phyloP scores from a whole-genome alignment of 1,140 invertebrate species.

The Atopsyche davidsoni region DNA sequence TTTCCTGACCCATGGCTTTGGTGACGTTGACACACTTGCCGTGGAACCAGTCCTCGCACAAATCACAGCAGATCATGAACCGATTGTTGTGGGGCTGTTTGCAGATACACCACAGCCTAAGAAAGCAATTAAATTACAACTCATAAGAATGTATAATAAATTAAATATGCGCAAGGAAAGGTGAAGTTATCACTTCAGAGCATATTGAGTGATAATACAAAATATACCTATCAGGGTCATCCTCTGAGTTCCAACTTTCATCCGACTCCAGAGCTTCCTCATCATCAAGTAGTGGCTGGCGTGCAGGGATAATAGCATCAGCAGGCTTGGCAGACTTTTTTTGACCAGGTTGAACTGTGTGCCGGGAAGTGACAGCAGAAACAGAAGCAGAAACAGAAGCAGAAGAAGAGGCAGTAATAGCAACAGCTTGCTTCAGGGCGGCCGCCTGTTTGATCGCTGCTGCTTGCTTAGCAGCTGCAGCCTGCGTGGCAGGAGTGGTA shows the following conservation, averaged over 20 bases:
- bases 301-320: too few species aligned
- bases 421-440: not conserved
- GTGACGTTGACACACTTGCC: slow-evolving; percentile 93
- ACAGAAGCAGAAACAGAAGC: too few species aligned
- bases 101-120: slow-evolving; percentile 89
- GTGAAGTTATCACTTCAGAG: too few species aligned
- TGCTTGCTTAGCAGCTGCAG: slow-evolving; percentile 1
- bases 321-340: too few species aligned
- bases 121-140: slow-evolving; percentile 11
- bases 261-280: slow-evolving; percentile 58
- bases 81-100: slow-evolving; percentile 91
- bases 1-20: slow-evolving; percentile 81
- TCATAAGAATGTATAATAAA: not conserved
- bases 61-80: slow-evolving; percentile 97
- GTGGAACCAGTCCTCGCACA: slow-evolving; percentile 96
- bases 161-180: not conserved
- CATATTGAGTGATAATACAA: too few species aligned
- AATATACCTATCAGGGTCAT: slow-evolving; percentile 78
- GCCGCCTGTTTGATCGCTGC: not conserved
- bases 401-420: too few species aligned
- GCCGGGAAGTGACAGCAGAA: too few species aligned
- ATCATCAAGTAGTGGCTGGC: too few species aligned
- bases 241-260: slow-evolving; percentile 71
- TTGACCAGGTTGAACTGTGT: too few species aligned
- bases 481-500: slow-evolving; percentile 1